These are phyloP conservation scores for Syrphus vitripennis DNA, from an alignment of 2,888 invertebrate species.

Conservation along the genomic window DNA sequence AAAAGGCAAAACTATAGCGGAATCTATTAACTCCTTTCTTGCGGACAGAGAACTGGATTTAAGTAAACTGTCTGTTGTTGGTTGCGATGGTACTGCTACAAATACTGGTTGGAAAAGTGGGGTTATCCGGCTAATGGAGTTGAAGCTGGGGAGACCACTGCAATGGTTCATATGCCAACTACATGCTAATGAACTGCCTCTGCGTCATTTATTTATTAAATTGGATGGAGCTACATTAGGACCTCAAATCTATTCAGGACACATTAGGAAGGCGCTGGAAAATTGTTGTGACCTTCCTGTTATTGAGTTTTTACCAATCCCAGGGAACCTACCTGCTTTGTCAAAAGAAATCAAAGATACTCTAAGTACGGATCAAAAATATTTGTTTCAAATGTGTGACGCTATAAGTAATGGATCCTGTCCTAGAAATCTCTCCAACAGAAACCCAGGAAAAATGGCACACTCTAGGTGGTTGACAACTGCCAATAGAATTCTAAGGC, in stretches of 20 bases:
- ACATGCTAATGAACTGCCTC: background rate
- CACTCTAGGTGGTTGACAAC: no score
- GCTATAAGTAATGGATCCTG: no score
- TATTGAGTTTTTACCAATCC: no score
- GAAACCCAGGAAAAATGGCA: no score
- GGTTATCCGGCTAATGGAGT: background rate
- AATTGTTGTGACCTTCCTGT: background rate
- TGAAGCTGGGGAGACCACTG: background rate
- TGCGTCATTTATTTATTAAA: no score
- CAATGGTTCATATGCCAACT: background rate
- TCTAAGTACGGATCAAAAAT: no score
- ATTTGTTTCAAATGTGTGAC: no score
- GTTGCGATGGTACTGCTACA: background rate
- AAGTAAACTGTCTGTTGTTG: background rate
- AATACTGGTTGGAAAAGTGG: background rate
- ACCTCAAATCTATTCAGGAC: background rate
- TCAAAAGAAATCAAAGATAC: no score
- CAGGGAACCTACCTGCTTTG: no score
- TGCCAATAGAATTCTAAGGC: background rate
- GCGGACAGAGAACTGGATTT: background rate
- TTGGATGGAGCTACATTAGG: background rate
- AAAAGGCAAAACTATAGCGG: background rate
- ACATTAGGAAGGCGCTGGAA: no score
- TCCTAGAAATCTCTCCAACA: no score
- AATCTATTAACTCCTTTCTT: background rate